These are phyloP conservation scores for Eupithecia vulgata DNA, from an alignment of 2,888 invertebrate species.

Conservation along the genomic window DNA sequence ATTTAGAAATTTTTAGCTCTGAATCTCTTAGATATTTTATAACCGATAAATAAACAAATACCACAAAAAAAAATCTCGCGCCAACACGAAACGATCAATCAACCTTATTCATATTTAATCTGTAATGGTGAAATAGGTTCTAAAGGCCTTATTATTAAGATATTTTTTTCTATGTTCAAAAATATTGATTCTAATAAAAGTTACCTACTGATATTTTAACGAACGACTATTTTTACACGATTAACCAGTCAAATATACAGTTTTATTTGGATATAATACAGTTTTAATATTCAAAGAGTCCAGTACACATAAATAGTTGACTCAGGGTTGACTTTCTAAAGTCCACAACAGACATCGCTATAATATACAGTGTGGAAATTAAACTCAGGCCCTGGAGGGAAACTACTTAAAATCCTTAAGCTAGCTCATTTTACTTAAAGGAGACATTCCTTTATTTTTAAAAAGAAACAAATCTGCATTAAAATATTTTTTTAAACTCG, in stretches of 20 bases:
- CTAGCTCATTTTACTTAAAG: no score
- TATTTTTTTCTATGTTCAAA: neutral
- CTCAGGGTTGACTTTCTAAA: neutral
- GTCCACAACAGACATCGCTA: no score
- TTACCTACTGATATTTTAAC: neutral
- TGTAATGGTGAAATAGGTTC: neutral
- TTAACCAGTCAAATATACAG: neutral
- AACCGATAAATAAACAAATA: neutral
- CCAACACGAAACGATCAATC: neutral
- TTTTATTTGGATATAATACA: neutral
- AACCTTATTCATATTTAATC: neutral
- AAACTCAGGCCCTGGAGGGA: no score
- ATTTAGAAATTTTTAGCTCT: neutral
- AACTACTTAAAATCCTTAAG: no score
- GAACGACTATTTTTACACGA: neutral
- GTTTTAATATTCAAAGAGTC: no score
- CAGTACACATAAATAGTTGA: neutral
- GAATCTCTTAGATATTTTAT: no score
- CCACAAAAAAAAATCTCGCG: neutral
- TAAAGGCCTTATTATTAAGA: neutral
- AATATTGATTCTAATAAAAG: neutral
- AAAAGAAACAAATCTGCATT: no score
- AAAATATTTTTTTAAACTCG: no score
- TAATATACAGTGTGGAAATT: no score
- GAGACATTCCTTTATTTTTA: no score